These are phyloP conservation scores for Seriola dumerili DNA, from an alignment of 2,113 vertebrate species.

Conservation along the genomic window DNA sequence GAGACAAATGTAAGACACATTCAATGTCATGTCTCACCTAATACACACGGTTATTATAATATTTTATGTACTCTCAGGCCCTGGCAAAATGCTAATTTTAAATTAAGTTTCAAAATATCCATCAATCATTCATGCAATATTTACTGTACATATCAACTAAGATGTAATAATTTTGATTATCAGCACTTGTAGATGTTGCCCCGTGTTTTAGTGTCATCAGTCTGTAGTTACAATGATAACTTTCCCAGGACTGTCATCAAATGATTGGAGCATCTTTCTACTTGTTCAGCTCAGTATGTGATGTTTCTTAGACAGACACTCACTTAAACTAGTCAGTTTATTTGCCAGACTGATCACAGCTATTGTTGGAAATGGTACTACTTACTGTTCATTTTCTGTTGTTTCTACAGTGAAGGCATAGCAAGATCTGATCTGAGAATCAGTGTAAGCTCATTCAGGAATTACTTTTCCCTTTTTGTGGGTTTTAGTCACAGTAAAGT, in stretches of 20 bases:
- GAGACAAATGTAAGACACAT: constrained; percentile 6
- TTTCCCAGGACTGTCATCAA: background rate
- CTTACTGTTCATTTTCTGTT: background rate
- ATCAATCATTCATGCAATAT: background rate
- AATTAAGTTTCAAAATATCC: background rate
- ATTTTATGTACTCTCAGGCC: background rate
- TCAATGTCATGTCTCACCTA: background rate
- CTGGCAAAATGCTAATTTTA: background rate
- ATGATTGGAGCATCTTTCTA: background rate
- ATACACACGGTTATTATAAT: background rate
- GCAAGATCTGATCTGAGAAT: background rate
- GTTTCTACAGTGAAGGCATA: background rate
- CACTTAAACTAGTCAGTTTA: background rate
- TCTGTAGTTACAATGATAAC: background rate
- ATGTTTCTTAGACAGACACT: background rate
- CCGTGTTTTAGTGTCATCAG: background rate
- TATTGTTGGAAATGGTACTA: background rate
- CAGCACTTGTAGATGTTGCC: constrained; percentile 2
- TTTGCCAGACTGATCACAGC: background rate
- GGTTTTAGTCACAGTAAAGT: constrained; percentile 1
- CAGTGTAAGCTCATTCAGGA: background rate
- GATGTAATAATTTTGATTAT: background rate
- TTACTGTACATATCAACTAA: background rate
- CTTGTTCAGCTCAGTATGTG: background rate
- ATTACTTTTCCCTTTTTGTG: background rate